Percentiles rank a stretch among this genome's conserved stretches.
phyloP scores from a whole-genome alignment of 2,888 invertebrate genomes.

The Callinectes sapidus region DNA sequence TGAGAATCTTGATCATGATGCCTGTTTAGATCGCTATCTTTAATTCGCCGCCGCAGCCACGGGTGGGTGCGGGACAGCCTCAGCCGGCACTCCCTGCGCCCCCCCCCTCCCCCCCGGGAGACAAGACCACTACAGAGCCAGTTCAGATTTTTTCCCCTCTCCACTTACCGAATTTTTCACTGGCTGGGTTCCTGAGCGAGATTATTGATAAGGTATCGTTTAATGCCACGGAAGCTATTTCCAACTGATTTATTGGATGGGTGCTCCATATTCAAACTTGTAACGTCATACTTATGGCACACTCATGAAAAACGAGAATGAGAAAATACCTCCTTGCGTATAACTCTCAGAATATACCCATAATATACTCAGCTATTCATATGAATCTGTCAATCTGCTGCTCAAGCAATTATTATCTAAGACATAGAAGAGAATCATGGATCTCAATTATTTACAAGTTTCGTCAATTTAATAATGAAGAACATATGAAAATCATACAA shows the following conservation, averaged over 20 bases:
- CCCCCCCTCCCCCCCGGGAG: not conserved
- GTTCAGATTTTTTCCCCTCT: not conserved
- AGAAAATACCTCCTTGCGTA: not conserved
- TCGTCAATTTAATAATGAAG: not conserved
- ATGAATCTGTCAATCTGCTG: not conserved
- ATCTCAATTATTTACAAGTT: not conserved
- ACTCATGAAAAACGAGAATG: not conserved
- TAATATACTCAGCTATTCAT: not conserved
- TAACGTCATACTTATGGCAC: not conserved
- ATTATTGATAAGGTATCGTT: not conserved
- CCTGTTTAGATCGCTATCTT: slow-evolving; percentile 22
- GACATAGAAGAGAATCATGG: not conserved
- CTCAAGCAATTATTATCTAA: not conserved
- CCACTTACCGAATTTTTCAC: not conserved
- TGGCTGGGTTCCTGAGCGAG: not conserved
- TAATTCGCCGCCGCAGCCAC: not conserved
- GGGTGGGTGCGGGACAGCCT: not conserved
- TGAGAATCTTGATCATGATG: slow-evolving; percentile 34
- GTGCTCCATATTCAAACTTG: not conserved
- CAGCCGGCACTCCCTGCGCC: not conserved
- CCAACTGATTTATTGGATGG: not conserved
- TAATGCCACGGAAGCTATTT: not conserved
- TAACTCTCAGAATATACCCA: not conserved
- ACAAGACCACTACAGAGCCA: not conserved
- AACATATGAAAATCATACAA: not conserved